These are phyloP conservation scores for Himalopsyche anomala DNA, from an alignment of 2,888 invertebrate genomes.

Conservation along the genomic window DNA sequence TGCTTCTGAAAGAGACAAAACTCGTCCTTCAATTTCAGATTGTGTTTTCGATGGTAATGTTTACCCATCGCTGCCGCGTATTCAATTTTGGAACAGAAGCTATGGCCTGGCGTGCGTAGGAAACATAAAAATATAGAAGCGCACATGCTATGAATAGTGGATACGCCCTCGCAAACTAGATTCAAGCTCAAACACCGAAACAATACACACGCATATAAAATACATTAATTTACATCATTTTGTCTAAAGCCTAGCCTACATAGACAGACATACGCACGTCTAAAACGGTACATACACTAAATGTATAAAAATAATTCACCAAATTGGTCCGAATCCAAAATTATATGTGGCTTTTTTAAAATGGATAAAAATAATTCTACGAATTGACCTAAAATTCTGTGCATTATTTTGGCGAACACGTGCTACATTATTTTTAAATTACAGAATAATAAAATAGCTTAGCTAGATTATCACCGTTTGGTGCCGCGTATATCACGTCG, in stretches of 20 bases:
- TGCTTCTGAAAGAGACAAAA: too few relatives aligned
- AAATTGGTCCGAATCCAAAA: neutral
- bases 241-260: neutral
- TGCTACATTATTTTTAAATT: neutral
- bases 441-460: neutral
- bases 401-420: neutral
- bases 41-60: too few relatives aligned
- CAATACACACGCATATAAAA: slow-evolving; percentile 5
- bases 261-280: neutral
- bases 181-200: slow-evolving; percentile 10
- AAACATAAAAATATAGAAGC: slow-evolving; percentile 39
- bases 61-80: neutral
- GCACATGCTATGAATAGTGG: slow-evolving; percentile 42
- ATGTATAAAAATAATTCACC: slow-evolving; percentile 10
- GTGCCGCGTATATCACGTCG: too few relatives aligned
- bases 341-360: neutral
- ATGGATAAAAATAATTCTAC: neutral
- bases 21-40: too few relatives aligned
- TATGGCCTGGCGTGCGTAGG: slow-evolving; percentile 14
- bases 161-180: slow-evolving; percentile 23
- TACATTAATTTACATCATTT: slow-evolving; percentile 25
- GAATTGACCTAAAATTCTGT: neutral
- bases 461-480: too few relatives aligned
- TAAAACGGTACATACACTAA: slow-evolving; percentile 17
- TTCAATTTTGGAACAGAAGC: slow-evolving; percentile 32